Evolutionary conservation across 2,888 invertebrate genomes (phyloP).

Genomic region (Cephonodes hylas): DNA sequence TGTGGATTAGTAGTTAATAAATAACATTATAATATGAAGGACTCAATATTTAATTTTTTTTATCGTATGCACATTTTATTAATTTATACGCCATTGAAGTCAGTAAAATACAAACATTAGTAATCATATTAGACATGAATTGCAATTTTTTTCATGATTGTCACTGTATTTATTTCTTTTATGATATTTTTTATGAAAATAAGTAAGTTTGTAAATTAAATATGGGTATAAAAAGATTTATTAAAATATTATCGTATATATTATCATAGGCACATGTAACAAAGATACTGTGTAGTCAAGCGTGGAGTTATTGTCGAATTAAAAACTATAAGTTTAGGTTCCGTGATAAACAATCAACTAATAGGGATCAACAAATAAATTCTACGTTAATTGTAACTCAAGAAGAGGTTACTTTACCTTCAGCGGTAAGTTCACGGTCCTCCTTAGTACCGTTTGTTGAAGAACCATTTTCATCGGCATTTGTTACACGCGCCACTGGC

Average conservation of each 20-base stretch:
- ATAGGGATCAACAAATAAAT: not conserved
- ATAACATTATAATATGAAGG: too few relatives aligned
- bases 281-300: not conserved
- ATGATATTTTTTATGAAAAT: too few relatives aligned
- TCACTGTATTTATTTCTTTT: too few relatives aligned
- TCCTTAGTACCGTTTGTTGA: conserved; percentile 67
- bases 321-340: not conserved
- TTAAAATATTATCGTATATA: not conserved
- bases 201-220: too few relatives aligned
- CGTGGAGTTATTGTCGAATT: not conserved
- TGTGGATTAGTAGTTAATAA: too few relatives aligned
- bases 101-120: too few relatives aligned
- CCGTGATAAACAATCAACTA: not conserved
- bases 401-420: conserved; percentile 76
- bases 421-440: conserved; percentile 85
- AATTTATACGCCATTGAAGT: too few relatives aligned
- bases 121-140: too few relatives aligned
- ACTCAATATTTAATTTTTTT: too few relatives aligned
- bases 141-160: too few relatives aligned
- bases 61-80: too few relatives aligned
- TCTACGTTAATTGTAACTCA: not conserved
- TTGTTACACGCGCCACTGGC: conserved; percentile 74
- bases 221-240: too few relatives aligned
- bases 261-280: not conserved
- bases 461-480: conserved; percentile 79